Base-by-base conservation (phyloP, 2,797 vertebrate genomes). In the Dicrostonyx torquatus region DNA sequence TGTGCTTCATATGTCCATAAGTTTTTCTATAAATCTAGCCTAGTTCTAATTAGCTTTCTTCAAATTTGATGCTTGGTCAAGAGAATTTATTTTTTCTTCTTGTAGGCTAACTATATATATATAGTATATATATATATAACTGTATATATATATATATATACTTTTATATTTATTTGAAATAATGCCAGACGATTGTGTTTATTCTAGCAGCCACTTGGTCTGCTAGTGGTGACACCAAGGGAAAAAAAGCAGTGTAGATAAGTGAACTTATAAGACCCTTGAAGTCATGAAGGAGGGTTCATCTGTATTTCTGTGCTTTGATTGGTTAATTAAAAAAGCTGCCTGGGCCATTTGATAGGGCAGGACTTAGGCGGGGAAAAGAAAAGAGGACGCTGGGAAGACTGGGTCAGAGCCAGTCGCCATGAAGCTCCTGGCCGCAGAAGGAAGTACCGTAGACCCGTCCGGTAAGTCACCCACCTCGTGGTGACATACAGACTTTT, bases 191-290 rank as follows among this genome's bases (percentile, higher is more conserved):
- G 48, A 43, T 72, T 91, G 62, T 55, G 18, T 92, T 93, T 95
- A 37, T 64, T 72, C 26, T 55, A 68, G 76, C 76, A 80, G 53
- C 48, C 43, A 89, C 58, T 89, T 95, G 76, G 80, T 94, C 26
- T 26, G 91, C 79, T 79, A 78, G 37, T 29, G 64, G 15, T 40
- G 62, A 82, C 24, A 53, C 0, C 95, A 82, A 96, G 77, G 70
- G 34, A 12, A 11, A n/a, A n/a, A 55, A 50, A 37, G 26, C 22
- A 82, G 14, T 58, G 22, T 80, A 62, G 17, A 50, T 87, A 87
- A 93, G 31, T 73, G 4, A 95, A 93, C 45, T 83, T 94, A 76
- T 24, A 77, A 91, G 91, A 86, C 90, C 48, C n/a, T n/a, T n/a
- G n/a, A n/a, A n/a, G n/a, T n/a, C n/a, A n/a, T n/a, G n/a, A n/a